A percentile compares a stretch with the other conserved stretches of the same genome.
These are phyloP conservation scores for Mnemiopsis leidyi DNA, from an alignment of 37 sponge, comb jelly and placozoan species.

Conservation along the genomic window DNA sequence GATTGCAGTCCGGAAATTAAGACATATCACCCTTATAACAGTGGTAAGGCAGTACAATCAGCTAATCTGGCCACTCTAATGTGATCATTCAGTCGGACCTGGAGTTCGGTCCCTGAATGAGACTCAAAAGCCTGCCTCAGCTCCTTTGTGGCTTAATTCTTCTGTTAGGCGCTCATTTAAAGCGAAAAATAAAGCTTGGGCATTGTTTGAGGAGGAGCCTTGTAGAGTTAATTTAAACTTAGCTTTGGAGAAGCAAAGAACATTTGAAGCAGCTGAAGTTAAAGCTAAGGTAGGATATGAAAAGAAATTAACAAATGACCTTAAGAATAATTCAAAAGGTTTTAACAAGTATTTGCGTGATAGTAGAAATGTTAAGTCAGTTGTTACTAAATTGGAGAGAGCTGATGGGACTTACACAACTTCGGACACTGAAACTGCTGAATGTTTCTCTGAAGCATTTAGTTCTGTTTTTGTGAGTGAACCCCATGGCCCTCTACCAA, in stretches of 20 bases:
- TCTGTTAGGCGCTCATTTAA: not conserved
- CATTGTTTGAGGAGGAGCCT: not conserved
- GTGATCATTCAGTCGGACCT: too few species aligned
- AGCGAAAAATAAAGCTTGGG: not conserved
- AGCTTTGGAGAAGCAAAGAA: not conserved
- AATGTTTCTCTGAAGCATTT: slow-evolving; percentile 3
- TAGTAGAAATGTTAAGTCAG: not conserved
- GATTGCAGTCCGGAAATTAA: too few species aligned
- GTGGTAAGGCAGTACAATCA: too few species aligned
- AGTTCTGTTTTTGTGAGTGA: not conserved
- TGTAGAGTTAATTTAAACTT: not conserved
- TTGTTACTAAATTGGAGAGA: not conserved
- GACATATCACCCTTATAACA: too few species aligned
- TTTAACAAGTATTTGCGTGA: not conserved
- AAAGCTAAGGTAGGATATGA: not conserved
- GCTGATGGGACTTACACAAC: not conserved
- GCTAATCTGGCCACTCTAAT: too few species aligned
- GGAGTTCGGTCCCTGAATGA: too few species aligned
- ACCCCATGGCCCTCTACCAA: not conserved
- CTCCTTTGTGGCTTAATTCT: not conserved
- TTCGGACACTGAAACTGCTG: not conserved
- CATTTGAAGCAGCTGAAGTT: not conserved
- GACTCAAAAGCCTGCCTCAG: too few species aligned
- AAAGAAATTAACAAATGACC: not conserved
- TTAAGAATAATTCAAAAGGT: not conserved